A percentile compares a stretch with the other conserved stretches of the same genome.
phyloP scores from a whole-genome alignment of 2,797 vertebrate species.

The Pipistrellus kuhlii region DNA sequence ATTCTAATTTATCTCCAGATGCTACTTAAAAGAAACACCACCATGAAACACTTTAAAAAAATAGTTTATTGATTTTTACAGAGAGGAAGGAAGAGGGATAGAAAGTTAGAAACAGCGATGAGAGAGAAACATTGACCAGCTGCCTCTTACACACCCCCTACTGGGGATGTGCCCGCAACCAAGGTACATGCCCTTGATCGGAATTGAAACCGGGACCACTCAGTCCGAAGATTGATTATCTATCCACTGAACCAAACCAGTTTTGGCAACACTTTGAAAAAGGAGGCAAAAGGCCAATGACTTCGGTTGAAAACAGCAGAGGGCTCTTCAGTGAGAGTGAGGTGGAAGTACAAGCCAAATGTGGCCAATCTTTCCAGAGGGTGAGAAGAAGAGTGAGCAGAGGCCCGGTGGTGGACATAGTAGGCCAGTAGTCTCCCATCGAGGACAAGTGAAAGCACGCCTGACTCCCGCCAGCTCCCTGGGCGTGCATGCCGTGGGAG shows the following conservation, averaged over 20 bases:
- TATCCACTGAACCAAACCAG: too few species aligned
- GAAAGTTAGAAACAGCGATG: too few species aligned
- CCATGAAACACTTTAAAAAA: background rate
- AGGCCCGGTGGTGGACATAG: too few species aligned
- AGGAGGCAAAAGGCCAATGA: background rate
- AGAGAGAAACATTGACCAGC: too few species aligned
- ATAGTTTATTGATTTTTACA: too few species aligned
- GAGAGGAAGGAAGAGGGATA: too few species aligned
- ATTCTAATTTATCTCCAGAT: background rate
- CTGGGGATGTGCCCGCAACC: too few species aligned
- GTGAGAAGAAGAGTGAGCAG: background rate
- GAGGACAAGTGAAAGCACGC: background rate
- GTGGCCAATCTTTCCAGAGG: background rate
- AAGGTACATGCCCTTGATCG: too few species aligned
- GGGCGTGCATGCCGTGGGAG: background rate
- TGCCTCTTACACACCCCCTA: too few species aligned
- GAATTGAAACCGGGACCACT: too few species aligned
- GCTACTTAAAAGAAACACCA: background rate
- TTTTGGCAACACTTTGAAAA: background rate
- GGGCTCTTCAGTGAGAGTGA: background rate
- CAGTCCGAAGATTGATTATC: too few species aligned
- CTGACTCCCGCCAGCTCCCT: background rate
- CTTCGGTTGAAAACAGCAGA: background rate
- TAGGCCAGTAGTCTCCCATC: background rate
- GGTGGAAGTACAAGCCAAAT: too few species aligned